Evolutionary conservation across 2,888 invertebrate species (phyloP).

Genomic region (Amphiduros pacificus): DNA sequence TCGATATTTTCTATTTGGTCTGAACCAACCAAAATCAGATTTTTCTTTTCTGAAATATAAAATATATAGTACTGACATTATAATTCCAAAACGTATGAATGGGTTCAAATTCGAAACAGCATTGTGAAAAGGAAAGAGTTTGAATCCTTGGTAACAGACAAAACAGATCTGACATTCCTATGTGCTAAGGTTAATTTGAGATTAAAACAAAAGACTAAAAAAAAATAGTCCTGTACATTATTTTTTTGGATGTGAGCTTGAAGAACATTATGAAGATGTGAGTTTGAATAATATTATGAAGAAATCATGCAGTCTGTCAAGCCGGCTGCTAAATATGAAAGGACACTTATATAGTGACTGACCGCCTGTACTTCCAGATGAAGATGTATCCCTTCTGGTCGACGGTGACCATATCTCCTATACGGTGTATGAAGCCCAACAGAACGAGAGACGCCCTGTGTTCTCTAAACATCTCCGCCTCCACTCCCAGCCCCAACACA

Average conservation of each 20-base stretch:
- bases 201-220: too few species aligned
- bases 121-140: neutral
- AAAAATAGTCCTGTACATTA: too few species aligned
- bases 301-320: too few species aligned
- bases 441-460: slow-evolving; percentile 41
- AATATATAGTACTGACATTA: neutral
- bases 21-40: slow-evolving; percentile 37
- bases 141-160: neutral
- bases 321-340: too few species aligned
- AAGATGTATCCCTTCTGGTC: slow-evolving; percentile 44
- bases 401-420: slow-evolving; percentile 44
- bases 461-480: slow-evolving; percentile 41
- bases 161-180: too few species aligned
- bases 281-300: too few species aligned
- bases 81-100: neutral
- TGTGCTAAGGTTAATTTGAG: too few species aligned
- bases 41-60: slow-evolving; percentile 11
- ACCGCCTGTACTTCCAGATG: slow-evolving; percentile 46
- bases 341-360: too few species aligned
- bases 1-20: slow-evolving; percentile 39
- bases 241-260: neutral
- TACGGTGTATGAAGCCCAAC: slow-evolving; percentile 40
- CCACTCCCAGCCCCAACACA: slow-evolving; percentile 39
- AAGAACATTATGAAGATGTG: too few species aligned
- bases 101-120: neutral